phyloP scores from a whole-genome alignment of 1,140 invertebrate species.

The Phocides pigmalion region DNA sequence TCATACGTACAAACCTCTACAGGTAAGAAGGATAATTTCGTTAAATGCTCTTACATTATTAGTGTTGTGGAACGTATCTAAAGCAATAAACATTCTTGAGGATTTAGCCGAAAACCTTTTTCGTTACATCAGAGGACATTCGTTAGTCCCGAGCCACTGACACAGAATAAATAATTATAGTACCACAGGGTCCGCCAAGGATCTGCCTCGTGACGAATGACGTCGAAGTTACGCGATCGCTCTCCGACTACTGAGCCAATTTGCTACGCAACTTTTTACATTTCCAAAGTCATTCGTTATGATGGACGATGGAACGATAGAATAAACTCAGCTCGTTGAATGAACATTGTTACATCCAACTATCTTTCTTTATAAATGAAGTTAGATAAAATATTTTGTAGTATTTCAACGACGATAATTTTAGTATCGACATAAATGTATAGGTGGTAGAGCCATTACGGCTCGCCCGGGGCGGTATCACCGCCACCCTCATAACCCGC shows the following conservation, averaged over 20 bases:
- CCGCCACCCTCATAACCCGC: no score
- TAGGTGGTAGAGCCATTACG: no score
- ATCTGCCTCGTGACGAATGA: constrained; percentile 6
- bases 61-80: background rate
- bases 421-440: no score
- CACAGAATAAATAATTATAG: no score
- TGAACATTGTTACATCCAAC: background rate
- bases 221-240: constrained; percentile 5
- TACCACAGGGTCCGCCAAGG: constrained; percentile 5
- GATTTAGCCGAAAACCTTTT: constrained; percentile 1
- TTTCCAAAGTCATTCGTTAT: constrained; percentile 14
- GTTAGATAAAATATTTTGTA: background rate
- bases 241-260: constrained; percentile 10
- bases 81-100: constrained; percentile 7
- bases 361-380: background rate
- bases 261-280: constrained; percentile 22
- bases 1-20: no score
- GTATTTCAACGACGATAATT: no score
- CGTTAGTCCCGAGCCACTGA: constrained; percentile 5
- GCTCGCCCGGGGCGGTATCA: no score
- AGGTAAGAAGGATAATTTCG: background rate
- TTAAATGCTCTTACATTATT: background rate
- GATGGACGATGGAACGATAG: constrained; percentile 10
- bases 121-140: constrained; percentile 6
- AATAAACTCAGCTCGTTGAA: background rate